Evolutionary conservation across 2,888 invertebrate species (phyloP), one percentile per base, ranked within the genome.

Genomic region (Mimachlamys varia): DNA sequence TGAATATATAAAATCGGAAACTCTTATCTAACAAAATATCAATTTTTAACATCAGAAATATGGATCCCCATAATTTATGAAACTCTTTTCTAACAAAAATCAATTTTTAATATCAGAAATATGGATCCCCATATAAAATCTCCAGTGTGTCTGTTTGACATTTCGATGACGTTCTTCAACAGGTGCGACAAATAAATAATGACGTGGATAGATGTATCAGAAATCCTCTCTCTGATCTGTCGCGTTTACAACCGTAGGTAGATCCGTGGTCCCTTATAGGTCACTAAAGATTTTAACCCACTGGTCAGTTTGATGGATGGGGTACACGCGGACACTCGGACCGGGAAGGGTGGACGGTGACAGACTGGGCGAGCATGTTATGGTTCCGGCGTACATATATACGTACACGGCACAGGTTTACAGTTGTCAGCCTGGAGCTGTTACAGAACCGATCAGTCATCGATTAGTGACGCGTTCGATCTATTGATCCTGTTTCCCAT

Each of bases 401-500:
- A 76, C 33, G 76, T 76, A 33, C 12, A 76, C 3, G 10, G 44
- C 22, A 0, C 76, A 76, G 33, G 76, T 76, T 33, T 76, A 76
- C 76, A 33, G 76, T 33, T 27, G 76, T 27, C 76, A 76, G 33
- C 76, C 76, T 15, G 27, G 76, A 27, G 76, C 76, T 76, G 33
- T 33, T 33, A 33, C 76, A 76, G 76, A 76, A 76, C 76, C 76
- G 76, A 76, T 76, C 76, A 33, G 27, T 76, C 76, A 76, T 15
- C 76, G 76, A 76, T 76, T 33, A 76, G 76, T 76, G 76, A 76
- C 76, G 76, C 27, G 76, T 76, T 76, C 76, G 76, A 76, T 76
- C 27, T 76, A 76, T 76, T 76, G 27, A 76, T 76, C 76, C 76
- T 27, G 27, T 76, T 33, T 27, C 76, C 76, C 76, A 27, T 5